Evolutionary conservation across 2,888 invertebrate species (phyloP), one percentile per base, ranked within the genome.

Genomic region (Gortyna flavago): DNA sequence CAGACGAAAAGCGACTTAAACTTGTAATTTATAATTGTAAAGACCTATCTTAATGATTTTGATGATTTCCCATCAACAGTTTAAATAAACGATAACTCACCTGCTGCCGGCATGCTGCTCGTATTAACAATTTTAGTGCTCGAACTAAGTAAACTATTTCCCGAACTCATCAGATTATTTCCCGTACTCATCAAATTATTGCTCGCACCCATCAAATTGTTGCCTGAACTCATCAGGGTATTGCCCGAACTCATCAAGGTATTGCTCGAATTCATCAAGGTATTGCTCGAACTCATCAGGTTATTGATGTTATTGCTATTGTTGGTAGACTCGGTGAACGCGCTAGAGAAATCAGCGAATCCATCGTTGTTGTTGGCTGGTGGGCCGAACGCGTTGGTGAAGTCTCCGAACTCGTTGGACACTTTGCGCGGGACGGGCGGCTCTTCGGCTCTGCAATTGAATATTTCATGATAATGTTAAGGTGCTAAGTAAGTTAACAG

Each of bases 321-420:
- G 68, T 71, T 82, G 44, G 38, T 35, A 35, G 77, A 61, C 4
- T 75, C 87, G 6, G 80, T 91, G 94, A 98, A 98, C 16, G 98
- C 98, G 66, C 97, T 97, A 81, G 97, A 97, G 93, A 99, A 98
- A 95, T 98, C 99, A 0, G 98, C 99, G 94, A 99, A 99, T 85
- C 98, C 98, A 87, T 98, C 98, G 80, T 93, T 95, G 77, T 84
- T 81, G 79, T 75, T 77, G 41, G 72, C 69, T 86, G 73, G 92
- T 90, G 25, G 95, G 0, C 79, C 97, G 92, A 98, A 98, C 0
- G 98, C 98, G 82, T 97, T 97, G 8, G 97, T 96, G 92, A 98
- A 98, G 94, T 98, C 98, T 0, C 98, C 98, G 93, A 98, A 98
- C 79, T 98, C 98, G 64, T 87, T 83, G 1, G 90, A 89, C 0